These are phyloP conservation scores for Muschampia staudingeri DNA, from an alignment of 2,888 invertebrate species.

Conservation along the genomic window DNA sequence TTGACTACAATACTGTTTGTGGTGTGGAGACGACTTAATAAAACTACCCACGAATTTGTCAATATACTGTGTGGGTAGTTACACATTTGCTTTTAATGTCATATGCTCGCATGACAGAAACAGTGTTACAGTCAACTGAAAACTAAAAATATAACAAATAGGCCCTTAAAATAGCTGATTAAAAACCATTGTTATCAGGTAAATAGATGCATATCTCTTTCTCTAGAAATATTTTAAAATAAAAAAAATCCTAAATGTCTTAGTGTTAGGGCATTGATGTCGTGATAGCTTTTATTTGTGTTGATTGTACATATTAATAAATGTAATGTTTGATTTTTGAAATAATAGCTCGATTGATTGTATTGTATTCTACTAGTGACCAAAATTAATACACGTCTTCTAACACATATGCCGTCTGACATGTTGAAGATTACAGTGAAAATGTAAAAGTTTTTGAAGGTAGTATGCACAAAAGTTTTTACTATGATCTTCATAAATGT, in stretches of 20 bases:
- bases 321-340: conserved; percentile 38
- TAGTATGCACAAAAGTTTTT: conserved; percentile 47
- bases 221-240: conserved; percentile 89
- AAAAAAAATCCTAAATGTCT: conserved; percentile 79
- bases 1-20: conserved; percentile 80
- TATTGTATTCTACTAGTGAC: conserved; percentile 37
- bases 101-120: conserved; percentile 73
- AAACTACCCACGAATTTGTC: conserved; percentile 33
- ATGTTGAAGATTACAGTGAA: conserved; percentile 37
- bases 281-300: conserved; percentile 85
- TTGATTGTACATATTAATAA: conserved; percentile 72
- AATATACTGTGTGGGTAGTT: conserved; percentile 3
- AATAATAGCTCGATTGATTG: conserved; percentile 33
- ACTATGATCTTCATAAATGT: conserved; percentile 40
- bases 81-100: not conserved
- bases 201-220: conserved; percentile 91
- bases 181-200: conserved; percentile 85
- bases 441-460: conserved; percentile 17
- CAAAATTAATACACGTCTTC: conserved; percentile 29
- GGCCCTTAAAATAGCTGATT: conserved; percentile 80
- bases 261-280: conserved; percentile 87
- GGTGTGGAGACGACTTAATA: conserved; percentile 58
- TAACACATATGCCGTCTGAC: conserved; percentile 32
- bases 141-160: conserved; percentile 65
- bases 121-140: conserved; percentile 80